Evolutionary conservation across 2,797 vertebrate genomes (phyloP).

Genomic region (Hippopotamyrus pictus): DNA sequence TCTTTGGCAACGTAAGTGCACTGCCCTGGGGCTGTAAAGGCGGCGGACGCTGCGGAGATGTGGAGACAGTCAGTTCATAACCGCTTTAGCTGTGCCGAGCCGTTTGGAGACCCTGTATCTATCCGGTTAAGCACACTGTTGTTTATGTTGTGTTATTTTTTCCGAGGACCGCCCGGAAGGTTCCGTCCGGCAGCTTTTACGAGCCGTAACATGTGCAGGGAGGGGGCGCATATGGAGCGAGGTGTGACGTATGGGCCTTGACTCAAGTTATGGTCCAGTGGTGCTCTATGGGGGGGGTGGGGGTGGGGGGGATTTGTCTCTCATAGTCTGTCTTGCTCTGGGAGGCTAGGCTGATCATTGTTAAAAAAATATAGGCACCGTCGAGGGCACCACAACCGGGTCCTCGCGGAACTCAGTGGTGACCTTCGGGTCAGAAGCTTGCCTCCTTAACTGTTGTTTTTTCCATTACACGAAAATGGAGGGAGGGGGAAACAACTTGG

Average conservation of each 20-base stretch:
- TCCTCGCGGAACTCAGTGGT: background rate
- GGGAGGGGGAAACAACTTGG: background rate
- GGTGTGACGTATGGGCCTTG: background rate
- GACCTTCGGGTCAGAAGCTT: background rate
- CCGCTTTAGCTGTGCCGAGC: background rate
- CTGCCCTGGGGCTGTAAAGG: background rate
- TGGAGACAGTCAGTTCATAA: background rate
- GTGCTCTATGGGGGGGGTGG: background rate
- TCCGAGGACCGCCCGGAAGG: background rate
- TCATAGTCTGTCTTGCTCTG: background rate
- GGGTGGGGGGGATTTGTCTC: background rate
- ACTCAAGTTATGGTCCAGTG: background rate
- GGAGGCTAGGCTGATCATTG: background rate
- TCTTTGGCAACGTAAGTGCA: constrained; percentile 72
- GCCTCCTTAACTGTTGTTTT: background rate
- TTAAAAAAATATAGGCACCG: background rate
- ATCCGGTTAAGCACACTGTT: background rate
- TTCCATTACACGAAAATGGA: background rate
- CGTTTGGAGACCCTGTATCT: background rate
- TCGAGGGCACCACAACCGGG: background rate
- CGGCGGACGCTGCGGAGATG: background rate
- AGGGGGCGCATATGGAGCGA: background rate
- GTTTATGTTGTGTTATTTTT: background rate
- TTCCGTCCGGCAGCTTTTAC: background rate
- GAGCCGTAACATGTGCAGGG: background rate